A percentile compares a stretch with the other conserved stretches of the same genome.
Conservation (phyloP, 2,113 vertebrate species). For the Sorex fumeus region DNA sequence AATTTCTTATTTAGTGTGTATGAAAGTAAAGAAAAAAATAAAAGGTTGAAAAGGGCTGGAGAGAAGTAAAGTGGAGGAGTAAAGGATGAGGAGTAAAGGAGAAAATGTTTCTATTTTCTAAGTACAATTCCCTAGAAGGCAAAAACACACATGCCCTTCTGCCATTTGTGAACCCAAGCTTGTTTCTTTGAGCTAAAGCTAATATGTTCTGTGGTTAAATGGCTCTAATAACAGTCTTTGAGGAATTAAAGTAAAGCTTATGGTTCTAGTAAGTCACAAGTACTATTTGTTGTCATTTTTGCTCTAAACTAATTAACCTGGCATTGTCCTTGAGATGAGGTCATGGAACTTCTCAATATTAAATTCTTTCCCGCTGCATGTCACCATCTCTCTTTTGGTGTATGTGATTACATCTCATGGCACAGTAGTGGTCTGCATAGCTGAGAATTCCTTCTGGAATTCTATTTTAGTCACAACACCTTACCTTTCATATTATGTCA, state of each 20-base stretch:
- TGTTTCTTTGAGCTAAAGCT: conserved; percentile 1
- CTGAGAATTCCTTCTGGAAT: conserved; percentile 20
- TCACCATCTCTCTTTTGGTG: neutral
- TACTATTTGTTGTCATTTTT: conserved; percentile 3
- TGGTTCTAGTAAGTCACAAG: neutral
- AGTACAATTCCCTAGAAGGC: neutral
- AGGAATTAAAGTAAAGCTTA: neutral
- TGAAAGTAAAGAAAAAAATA: neutral
- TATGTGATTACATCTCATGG: neutral
- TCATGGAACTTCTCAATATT: neutral
- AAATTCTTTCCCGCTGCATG: neutral
- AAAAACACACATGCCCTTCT: neutral
- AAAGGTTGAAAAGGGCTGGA: neutral
- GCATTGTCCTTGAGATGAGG: neutral
- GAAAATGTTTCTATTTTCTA: neutral
- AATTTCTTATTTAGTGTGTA: neutral
- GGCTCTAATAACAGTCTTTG: neutral
- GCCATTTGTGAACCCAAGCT: neutral
- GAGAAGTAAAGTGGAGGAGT: neutral
- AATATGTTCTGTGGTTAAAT: neutral
- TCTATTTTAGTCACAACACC: neutral
- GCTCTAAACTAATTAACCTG: neutral
- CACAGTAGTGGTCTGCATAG: neutral
- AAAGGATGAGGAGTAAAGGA: neutral
- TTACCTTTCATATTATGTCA: neutral